These are phyloP conservation scores for Calameuta filiformis DNA, from an alignment of 2,888 invertebrate genomes.

Conservation along the genomic window DNA sequence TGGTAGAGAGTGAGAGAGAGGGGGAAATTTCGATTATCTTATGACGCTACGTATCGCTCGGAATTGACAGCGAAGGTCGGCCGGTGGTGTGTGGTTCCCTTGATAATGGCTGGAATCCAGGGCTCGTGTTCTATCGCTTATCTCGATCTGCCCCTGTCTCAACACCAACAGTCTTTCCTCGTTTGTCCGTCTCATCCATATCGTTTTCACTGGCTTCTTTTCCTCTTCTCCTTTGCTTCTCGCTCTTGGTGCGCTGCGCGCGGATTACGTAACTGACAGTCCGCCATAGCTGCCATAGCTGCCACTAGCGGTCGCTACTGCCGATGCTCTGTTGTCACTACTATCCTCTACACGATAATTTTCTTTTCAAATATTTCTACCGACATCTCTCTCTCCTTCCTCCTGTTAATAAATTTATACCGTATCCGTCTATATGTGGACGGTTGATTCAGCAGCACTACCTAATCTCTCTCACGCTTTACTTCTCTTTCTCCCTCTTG, in stretches of 20 bases:
- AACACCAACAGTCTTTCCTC: neutral
- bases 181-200: neutral
- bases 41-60: too few species aligned
- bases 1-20: too few species aligned
- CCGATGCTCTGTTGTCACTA: too few species aligned
- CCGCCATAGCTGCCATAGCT: conserved; percentile 16
- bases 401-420: too few species aligned
- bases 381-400: conserved; percentile 5
- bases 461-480: too few species aligned
- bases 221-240: neutral
- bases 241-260: conserved; percentile 25
- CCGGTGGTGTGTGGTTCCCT: too few species aligned
- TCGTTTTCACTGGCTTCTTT: neutral
- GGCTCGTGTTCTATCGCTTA: neutral
- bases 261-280: conserved; percentile 38
- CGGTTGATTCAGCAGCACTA: too few species aligned
- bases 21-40: too few species aligned
- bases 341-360: conserved; percentile 26
- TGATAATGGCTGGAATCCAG: neutral
- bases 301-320: too few species aligned
- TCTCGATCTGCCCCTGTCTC: neutral
- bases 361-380: conserved; percentile 53
- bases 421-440: too few species aligned
- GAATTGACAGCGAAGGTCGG: too few species aligned
- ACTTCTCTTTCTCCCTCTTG: too few species aligned